phyloP scores from a whole-genome alignment of 1,140 invertebrate genomes.

The Drosophila pruinosa region DNA sequence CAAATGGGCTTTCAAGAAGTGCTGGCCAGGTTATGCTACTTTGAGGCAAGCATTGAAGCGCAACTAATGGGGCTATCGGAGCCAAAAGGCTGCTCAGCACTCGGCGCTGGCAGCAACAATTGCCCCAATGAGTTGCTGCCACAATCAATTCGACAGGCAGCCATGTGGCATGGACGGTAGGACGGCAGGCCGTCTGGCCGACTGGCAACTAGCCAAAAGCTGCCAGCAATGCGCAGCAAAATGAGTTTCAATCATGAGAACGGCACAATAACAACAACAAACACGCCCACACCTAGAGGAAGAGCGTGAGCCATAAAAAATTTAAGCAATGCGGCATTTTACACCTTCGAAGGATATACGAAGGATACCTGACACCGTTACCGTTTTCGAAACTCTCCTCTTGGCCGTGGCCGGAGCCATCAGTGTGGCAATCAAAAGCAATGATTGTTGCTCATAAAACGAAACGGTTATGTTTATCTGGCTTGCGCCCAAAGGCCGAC shows the following conservation, averaged over 20 bases:
- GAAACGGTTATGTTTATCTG: constrained; percentile 80
- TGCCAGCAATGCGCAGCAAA: constrained; percentile 18
- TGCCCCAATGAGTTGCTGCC: constrained; percentile 29
- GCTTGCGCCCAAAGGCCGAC: constrained; percentile 55
- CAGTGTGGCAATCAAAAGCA: constrained; percentile 76
- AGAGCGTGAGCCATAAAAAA: constrained; percentile 54
- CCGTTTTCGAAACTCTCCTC: constrained; percentile 3
- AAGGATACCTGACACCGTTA: neutral
- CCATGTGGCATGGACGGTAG: constrained; percentile 66
- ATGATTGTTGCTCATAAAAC: constrained; percentile 79
- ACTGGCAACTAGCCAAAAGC: constrained; percentile 30
- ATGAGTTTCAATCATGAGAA: constrained; percentile 34
- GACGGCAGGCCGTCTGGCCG: constrained; percentile 19
- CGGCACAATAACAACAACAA: constrained; percentile 23
- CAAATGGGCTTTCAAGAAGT: constrained; percentile 20
- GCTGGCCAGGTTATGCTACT: constrained; percentile 45
- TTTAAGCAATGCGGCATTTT: constrained; percentile 77
- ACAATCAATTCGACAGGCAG: constrained; percentile 66
- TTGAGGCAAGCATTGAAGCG: constrained; percentile 34
- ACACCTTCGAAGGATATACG: constrained; percentile 50
- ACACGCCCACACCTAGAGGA: neutral
- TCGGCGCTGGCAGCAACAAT: constrained; percentile 54
- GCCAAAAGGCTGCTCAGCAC: constrained; percentile 9
- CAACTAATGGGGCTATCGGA: constrained; percentile 56
- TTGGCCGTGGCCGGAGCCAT: constrained; percentile 56